phyloP scores from a whole-genome alignment of 2,113 vertebrate species.

The Dasypus novemcinctus region DNA sequence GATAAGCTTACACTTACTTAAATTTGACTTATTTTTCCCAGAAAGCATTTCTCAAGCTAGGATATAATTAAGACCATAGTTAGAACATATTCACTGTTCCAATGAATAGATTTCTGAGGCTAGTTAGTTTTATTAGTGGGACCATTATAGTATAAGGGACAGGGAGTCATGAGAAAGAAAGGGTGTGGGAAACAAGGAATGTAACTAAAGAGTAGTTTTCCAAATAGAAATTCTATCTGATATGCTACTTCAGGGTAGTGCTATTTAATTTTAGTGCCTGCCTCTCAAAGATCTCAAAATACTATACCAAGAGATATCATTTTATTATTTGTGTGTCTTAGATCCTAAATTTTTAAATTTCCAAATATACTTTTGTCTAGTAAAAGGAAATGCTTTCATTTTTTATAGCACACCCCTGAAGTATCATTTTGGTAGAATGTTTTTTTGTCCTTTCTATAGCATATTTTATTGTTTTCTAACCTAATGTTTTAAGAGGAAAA shows the following conservation, averaged over 20 bases:
- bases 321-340: neutral
- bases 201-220: neutral
- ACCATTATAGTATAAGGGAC: neutral
- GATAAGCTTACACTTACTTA: neutral
- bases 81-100: slow-evolving; percentile 9
- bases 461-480: neutral
- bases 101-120: neutral
- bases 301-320: neutral
- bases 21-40: slow-evolving; percentile 26
- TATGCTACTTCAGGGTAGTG: neutral
- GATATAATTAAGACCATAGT: neutral
- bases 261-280: neutral
- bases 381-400: neutral
- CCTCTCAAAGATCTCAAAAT: neutral
- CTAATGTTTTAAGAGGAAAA: neutral
- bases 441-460: neutral
- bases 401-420: neutral
- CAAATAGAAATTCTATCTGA: neutral
- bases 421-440: neutral
- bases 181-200: neutral
- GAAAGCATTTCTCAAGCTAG: slow-evolving; percentile 23
- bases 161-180: neutral
- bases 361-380: neutral
- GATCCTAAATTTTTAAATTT: neutral
- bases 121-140: neutral